Evolutionary conservation across 2,797 vertebrate species (phyloP), one percentile per base, ranked within the genome.

Genomic region (Gymnocypris eckloni): DNA sequence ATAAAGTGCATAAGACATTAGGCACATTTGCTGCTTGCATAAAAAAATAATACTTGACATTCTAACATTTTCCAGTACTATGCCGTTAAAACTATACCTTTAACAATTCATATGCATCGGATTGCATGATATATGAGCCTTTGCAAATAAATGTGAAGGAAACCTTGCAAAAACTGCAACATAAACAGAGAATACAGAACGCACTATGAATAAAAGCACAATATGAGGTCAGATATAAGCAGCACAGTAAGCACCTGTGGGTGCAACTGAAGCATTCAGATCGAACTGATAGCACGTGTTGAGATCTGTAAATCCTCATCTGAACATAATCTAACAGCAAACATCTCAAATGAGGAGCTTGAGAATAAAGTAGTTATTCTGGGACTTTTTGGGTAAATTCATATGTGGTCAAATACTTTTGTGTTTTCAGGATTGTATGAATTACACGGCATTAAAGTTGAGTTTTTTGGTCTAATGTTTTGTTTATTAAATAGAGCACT

Each of bases 201-300:
- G 18, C 16, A 20, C 18, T 64, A 64, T 13, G 61, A 61, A 48
- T 72, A 20, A 50, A 50, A 75, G 8, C 15, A 9, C 25, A 50
- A 18, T 9, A 33, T 20, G 25, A 50, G 45, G 12, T 45, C 16
- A 52, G 48, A 52, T 3, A 12, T 71, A 3, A 45, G 66, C 33
- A 69, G 4, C 25, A 45, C 12, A 6, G 25, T 25, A 45, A 59
- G 25, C 16, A 41, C 39, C 37, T 43, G 59, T 86, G 84, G 83
- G 84, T 82, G 83, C 45, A 66, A 45, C 39, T 76, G 87, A 20
- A 4, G 69, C 54, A 43, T 22, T 25, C 15, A 88, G 87, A 86
- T 88, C 71, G 81, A 39, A 78, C 61, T 84, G 78, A 84, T 77
- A 84, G 45, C 81, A 84, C 81, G 67, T 66, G 82, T 11, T 33